Evolutionary conservation across 2,797 vertebrate genomes (phyloP), one percentile per base, ranked within the genome.

Genomic region (Oreonectes daqikongensis): DNA sequence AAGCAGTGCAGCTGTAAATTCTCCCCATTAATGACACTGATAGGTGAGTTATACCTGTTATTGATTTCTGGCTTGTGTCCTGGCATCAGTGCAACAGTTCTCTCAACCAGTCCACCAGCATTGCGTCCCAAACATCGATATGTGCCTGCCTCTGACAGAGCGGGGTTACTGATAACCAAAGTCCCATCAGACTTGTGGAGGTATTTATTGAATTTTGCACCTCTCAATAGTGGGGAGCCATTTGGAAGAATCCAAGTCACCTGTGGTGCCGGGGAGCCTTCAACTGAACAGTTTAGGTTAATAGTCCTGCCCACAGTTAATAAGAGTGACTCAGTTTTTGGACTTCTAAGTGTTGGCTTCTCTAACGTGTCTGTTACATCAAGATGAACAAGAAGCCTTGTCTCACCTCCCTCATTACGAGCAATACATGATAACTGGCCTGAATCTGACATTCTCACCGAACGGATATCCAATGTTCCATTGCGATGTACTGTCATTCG

Each of bases 371-470:
- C 93, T 42, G 84, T 85, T 1, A 98, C 90, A 0, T 93, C 88
- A 18, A 98, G 90, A 53, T 94, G 90, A 7, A 98, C 92, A 1
- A 88, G 50, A 67, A 96, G 77, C 61, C 89, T 88, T 0, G 95
- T 95, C 44, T 99, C 96, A 0, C 96, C 97, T 0, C 94, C 96
- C 85, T 96, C 95, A 0, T 95, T 98, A 11, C 94, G 92, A 0
- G 92, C 96, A 0, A 98, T 89, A 69, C 97, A 99, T 17, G 81
- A 77, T 5, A 99, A 90, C 59, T 90, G 91, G 11, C 91, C 93
- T 0, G 94, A 90, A 2, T 98, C 96, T 0, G 89, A 91, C 64
- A 69, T 87, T 40, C 90, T 89, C 32, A 94, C 77, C 0, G 85
- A 90, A 17, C 81, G 89, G 55, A 99, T 94, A 71, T 98, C 96